These are phyloP conservation scores for Portunus trituberculatus DNA, from an alignment of 1,140 invertebrate species.

Conservation along the genomic window DNA sequence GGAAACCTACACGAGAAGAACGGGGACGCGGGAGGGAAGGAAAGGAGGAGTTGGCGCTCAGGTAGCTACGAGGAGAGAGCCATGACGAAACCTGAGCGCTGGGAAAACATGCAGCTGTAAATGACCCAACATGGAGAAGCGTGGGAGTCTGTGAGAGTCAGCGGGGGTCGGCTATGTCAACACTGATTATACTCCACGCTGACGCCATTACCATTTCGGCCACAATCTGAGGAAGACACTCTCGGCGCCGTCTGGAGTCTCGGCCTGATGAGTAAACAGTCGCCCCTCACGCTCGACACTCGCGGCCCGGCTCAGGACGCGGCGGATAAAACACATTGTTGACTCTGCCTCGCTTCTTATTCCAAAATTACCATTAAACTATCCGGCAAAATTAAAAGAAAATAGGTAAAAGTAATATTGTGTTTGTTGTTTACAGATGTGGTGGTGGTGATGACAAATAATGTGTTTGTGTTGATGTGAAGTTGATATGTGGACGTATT, in stretches of 20 bases:
- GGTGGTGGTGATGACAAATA: neutral
- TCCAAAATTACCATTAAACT: conserved; percentile 8
- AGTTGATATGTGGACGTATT: too few species aligned
- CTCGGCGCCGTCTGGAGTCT: neutral
- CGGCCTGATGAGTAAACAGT: neutral
- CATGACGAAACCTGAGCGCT: conserved; percentile 5
- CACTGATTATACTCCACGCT: conserved; percentile 26
- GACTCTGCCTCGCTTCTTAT: neutral
- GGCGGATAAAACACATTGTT: neutral
- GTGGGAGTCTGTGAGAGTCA: neutral
- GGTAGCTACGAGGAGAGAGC: neutral
- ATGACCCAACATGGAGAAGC: neutral
- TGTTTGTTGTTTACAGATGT: neutral
- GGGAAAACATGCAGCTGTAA: neutral
- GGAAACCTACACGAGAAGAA: neutral
- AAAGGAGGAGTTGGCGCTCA: neutral
- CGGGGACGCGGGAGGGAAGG: neutral
- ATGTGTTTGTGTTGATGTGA: too few species aligned
- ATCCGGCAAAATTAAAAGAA: neutral
- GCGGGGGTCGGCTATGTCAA: neutral
- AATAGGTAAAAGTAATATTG: neutral
- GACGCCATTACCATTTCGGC: conserved; percentile 1
- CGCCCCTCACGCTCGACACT: neutral
- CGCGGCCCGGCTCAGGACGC: neutral
- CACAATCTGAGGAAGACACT: conserved; percentile 3